phyloP scores from a whole-genome alignment of 2,797 vertebrate genomes.

The Champsocephalus gunnari region DNA sequence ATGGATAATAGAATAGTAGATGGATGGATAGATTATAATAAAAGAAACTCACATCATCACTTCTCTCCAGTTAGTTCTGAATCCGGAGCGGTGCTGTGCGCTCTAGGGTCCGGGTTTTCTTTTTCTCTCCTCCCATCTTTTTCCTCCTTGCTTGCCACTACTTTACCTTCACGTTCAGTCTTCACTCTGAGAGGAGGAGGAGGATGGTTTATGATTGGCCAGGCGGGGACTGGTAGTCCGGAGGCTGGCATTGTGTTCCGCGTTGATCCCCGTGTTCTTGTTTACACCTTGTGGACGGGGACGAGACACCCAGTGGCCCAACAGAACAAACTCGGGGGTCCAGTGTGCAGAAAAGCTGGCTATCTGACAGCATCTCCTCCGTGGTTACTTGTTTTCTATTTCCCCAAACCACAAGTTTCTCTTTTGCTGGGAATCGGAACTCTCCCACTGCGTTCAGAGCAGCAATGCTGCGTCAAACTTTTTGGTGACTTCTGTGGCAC shows the following conservation, averaged over 20 bases:
- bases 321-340: conserved; percentile 33
- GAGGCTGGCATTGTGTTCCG: conserved; percentile 76
- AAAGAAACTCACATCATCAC: conserved; percentile 5
- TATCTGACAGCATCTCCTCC: conserved; percentile 20
- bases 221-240: conserved; percentile 76
- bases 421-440: conserved; percentile 19
- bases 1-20: conserved; percentile 31
- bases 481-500: conserved; percentile 68
- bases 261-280: conserved; percentile 78
- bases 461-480: conserved; percentile 79
- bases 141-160: conserved; percentile 63
- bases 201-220: conserved; percentile 84
- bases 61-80: conserved; percentile 19
- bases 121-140: conserved; percentile 68
- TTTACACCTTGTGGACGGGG: conserved; percentile 83
- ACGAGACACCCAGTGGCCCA: conserved; percentile 34
- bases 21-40: conserved; percentile 49
- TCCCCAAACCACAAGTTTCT: conserved; percentile 30
- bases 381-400: conserved; percentile 1
- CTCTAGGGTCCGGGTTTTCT: conserved; percentile 75
- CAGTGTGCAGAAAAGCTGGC: conserved; percentile 30
- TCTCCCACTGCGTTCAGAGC: conserved; percentile 21
- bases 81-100: conserved; percentile 38
- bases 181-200: conserved; percentile 73
- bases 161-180: conserved; percentile 76